Percentiles rank a stretch among this genome's conserved stretches.
Conservation (phyloP, 2,797 vertebrate genomes). For the Alcedo quadribrachys region DNA sequence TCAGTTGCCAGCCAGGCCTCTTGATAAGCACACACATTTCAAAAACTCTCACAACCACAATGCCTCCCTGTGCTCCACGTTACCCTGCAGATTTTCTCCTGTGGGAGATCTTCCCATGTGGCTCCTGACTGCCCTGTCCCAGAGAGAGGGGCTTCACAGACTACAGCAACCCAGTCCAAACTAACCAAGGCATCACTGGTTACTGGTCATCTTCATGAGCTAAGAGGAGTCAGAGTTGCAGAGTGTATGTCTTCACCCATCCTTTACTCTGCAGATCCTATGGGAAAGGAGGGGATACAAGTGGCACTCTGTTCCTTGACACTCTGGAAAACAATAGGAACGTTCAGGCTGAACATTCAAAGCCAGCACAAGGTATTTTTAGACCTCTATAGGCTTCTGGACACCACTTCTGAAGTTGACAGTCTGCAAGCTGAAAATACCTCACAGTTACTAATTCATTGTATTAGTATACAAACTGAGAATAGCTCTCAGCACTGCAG, state of each 20-base stretch:
- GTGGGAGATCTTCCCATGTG: accelerated
- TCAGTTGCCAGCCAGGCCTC: not conserved
- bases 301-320: not conserved
- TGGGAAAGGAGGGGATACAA: not conserved
- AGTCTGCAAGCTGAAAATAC: not conserved
- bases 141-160: not conserved
- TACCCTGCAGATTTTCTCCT: not conserved
- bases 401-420: not conserved
- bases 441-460: not conserved
- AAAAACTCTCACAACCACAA: not conserved
- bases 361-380: not conserved
- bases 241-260: not conserved
- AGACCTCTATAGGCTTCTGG: not conserved
- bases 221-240: not conserved
- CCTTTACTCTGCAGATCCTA: not conserved
- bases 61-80: not conserved
- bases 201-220: not conserved
- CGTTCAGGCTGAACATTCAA: not conserved
- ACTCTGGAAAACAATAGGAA: not conserved
- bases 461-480: not conserved
- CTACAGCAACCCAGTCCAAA: not conserved
- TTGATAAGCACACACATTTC: not conserved
- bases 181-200: accelerated
- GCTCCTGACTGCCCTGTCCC: not conserved
- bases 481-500: not conserved